These are phyloP conservation scores for Archivesica marissinica DNA, from an alignment of 1,140 invertebrate species.

Conservation along the genomic window DNA sequence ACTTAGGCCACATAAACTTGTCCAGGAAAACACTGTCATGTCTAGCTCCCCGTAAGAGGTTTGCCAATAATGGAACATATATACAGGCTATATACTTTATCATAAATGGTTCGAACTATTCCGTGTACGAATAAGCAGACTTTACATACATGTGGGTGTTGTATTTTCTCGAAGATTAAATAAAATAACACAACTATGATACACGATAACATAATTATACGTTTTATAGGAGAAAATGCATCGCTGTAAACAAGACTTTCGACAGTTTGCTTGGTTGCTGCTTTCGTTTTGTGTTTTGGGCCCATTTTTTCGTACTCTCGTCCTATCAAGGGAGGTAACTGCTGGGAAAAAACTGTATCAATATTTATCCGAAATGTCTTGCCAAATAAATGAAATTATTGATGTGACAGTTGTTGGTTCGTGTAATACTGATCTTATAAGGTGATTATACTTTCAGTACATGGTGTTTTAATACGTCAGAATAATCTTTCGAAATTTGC, in stretches of 20 bases:
- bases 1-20: too few species aligned
- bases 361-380: too few species aligned
- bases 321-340: not conserved
- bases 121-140: too few species aligned
- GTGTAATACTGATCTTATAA: conserved; percentile 59
- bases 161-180: not conserved
- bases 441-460: conserved; percentile 56
- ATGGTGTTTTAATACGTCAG: too few species aligned
- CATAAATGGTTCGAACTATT: too few species aligned
- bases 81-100: too few species aligned
- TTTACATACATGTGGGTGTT: too few species aligned
- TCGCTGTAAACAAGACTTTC: not conserved
- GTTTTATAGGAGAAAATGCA: conserved; percentile 40
- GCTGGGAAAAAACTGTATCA: too few species aligned
- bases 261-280: conserved; percentile 7
- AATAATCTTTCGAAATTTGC: too few species aligned
- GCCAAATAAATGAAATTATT: not conserved
- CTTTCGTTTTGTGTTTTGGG: conserved; percentile 40
- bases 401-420: conserved; percentile 63
- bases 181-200: not conserved
- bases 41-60: too few species aligned
- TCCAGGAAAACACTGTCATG: too few species aligned
- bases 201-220: not conserved
- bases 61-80: too few species aligned
- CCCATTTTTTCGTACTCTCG: conserved; percentile 18